phyloP scores from a whole-genome alignment of 2,113 vertebrate species.

The Nesoenas mayeri region DNA sequence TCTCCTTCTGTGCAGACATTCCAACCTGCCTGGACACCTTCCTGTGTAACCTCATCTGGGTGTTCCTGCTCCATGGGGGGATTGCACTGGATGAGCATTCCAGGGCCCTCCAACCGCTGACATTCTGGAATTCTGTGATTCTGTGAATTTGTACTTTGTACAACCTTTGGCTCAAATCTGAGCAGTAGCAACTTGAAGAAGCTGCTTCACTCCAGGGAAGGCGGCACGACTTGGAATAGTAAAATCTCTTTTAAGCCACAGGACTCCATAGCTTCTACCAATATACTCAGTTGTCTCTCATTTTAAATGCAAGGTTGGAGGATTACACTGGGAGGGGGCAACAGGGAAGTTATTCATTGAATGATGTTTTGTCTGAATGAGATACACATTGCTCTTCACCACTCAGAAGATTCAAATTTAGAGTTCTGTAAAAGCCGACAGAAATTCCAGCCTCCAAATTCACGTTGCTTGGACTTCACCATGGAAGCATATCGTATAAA shows the following conservation, averaged over 20 bases:
- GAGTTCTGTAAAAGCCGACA: not conserved
- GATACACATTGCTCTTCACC: not conserved
- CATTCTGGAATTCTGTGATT: too few relatives aligned
- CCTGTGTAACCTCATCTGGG: too few relatives aligned
- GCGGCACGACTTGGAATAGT: not conserved
- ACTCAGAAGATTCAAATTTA: not conserved
- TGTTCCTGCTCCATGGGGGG: too few relatives aligned
- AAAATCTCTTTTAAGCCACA: not conserved
- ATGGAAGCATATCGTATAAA: not conserved
- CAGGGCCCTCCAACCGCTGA: too few relatives aligned
- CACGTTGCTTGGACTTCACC: not conserved
- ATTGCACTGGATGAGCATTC: too few relatives aligned
- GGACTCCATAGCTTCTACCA: not conserved
- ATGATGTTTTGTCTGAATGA: not conserved
- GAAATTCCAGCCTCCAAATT: not conserved
- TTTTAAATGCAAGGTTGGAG: not conserved
- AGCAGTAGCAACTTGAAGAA: not conserved
- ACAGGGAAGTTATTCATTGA: fast-evolving
- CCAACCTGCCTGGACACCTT: too few relatives aligned
- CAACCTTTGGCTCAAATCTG: not conserved
- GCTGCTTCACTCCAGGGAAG: not conserved
- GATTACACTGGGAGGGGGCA: not conserved
- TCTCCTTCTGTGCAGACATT: too few relatives aligned
- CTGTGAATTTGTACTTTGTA: too few relatives aligned
- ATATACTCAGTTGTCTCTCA: not conserved